These are phyloP conservation scores for Sylvietta virens DNA, from an alignment of 2,113 vertebrate species.

Conservation along the genomic window DNA sequence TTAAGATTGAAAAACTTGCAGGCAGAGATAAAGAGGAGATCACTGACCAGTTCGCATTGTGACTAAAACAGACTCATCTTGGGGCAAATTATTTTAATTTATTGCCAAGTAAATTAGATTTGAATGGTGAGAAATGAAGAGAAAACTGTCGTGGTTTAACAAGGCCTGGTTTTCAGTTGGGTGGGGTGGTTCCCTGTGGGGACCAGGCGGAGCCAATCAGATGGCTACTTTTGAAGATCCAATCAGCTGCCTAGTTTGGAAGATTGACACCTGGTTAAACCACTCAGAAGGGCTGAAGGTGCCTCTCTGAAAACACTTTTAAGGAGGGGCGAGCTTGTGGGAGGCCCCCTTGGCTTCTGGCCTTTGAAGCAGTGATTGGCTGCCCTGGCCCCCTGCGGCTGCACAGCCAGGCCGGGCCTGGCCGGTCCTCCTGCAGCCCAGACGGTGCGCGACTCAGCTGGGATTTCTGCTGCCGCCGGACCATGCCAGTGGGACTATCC, in stretches of 20 bases:
- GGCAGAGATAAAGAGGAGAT: not conserved
- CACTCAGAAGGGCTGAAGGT: not conserved
- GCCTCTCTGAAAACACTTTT: not conserved
- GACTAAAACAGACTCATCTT: not conserved
- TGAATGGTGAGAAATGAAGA: not conserved
- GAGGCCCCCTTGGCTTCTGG: not conserved
- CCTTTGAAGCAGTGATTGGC: not conserved
- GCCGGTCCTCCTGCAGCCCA: too few relatives aligned
- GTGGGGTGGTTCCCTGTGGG: not conserved
- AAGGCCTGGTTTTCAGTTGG: not conserved
- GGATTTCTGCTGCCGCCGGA: not conserved
- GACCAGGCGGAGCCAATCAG: not conserved
- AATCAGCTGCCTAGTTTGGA: not conserved
- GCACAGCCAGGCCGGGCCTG: too few relatives aligned
- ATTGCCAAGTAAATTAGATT: not conserved
- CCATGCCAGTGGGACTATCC: not conserved
- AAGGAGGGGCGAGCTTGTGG: not conserved
- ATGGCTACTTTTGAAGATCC: too few relatives aligned
- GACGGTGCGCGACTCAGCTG: rapidly evolving
- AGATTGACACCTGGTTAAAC: not conserved
- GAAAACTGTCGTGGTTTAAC: not conserved
- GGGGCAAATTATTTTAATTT: not conserved
- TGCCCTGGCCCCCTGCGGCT: rapidly evolving
- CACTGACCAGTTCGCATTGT: not conserved
- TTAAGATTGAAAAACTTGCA: not conserved